Percentiles rank a stretch among this genome's conserved stretches.
phyloP scores from a whole-genome alignment of 2,888 invertebrate genomes.

The Anodontia alba region DNA sequence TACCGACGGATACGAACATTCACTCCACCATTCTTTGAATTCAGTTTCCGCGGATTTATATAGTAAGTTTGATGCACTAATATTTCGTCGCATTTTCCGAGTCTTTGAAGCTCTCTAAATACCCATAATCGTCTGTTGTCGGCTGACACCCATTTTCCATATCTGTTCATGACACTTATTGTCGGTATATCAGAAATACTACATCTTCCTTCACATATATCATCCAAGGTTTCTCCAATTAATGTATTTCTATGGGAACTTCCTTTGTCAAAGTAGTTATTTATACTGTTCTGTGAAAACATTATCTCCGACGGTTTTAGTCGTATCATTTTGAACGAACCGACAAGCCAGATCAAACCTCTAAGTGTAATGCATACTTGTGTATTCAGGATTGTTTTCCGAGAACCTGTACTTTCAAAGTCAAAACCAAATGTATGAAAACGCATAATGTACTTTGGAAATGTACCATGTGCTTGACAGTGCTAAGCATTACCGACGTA shows the following conservation, averaged over 20 bases:
- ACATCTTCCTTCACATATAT: conserved; percentile 39
- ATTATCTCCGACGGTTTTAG: conserved; percentile 29
- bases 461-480: too few relatives aligned
- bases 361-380: too few relatives aligned
- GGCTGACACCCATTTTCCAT: conserved; percentile 30
- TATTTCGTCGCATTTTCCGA: conserved; percentile 29
- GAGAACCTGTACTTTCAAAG: too few relatives aligned
- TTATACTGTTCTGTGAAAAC: conserved; percentile 33
- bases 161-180: conserved; percentile 24
- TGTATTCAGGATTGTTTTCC: too few relatives aligned
- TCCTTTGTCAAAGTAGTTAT: conserved; percentile 11
- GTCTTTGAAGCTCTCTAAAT: conserved; percentile 30
- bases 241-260: background rate
- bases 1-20: conserved; percentile 20
- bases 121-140: conserved; percentile 49
- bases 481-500: too few relatives aligned
- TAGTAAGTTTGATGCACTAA: conserved; percentile 5
- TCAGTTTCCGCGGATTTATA: conserved; percentile 24
- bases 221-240: conserved; percentile 45
- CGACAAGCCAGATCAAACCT: too few relatives aligned
- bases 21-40: conserved; percentile 25
- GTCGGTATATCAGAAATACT: conserved; percentile 25
- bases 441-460: too few relatives aligned
- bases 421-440: too few relatives aligned
- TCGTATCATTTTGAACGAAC: background rate